A percentile compares a stretch with the other conserved stretches of the same genome.
Conservation (phyloP, 2,888 invertebrate genomes). For the Spicauda simplicius region DNA sequence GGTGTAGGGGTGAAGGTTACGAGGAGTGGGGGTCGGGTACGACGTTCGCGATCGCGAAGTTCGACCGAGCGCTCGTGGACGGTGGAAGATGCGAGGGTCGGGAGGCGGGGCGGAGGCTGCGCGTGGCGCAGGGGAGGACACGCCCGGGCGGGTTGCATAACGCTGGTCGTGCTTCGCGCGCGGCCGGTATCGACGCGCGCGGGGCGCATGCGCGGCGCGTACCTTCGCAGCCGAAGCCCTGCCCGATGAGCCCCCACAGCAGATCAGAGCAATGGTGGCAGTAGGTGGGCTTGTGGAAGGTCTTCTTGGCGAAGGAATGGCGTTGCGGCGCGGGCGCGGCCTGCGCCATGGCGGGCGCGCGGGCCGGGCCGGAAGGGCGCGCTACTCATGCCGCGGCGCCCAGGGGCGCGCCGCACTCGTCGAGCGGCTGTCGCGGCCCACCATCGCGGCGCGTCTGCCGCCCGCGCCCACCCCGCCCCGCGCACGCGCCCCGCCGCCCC, state of each 20-base stretch:
- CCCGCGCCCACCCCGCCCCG: slow-evolving; percentile 54
- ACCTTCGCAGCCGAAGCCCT: slow-evolving; percentile 99
- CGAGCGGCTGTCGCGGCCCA: slow-evolving; percentile 85
- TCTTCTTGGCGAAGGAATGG: slow-evolving; percentile 99
- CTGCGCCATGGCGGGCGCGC: slow-evolving; percentile 84
- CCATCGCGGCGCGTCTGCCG: slow-evolving; percentile 84
- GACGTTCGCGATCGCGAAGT: slow-evolving; percentile 25
- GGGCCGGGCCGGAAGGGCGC: slow-evolving; percentile 82
- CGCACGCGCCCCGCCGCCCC: slow-evolving; percentile 44
- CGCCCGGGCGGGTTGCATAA: slow-evolving; percentile 80
- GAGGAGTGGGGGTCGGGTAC: slow-evolving; percentile 29
- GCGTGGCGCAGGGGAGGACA: slow-evolving; percentile 50
- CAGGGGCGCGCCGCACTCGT: slow-evolving; percentile 84
- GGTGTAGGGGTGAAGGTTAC: slow-evolving; percentile 36
- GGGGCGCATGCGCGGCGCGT: slow-evolving; percentile 82
- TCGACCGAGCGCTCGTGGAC: slow-evolving; percentile 36
- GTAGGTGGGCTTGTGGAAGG: slow-evolving; percentile 99
- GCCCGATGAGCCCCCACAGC: slow-evolving; percentile 99
- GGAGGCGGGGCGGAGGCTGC: slow-evolving; percentile 39
- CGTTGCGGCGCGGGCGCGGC: slow-evolving; percentile 86
- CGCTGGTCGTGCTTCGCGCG: slow-evolving; percentile 75
- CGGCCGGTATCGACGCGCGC: slow-evolving; percentile 74
- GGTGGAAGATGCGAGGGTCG: slow-evolving; percentile 43
- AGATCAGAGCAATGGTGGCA: slow-evolving; percentile 99
- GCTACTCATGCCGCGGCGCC: slow-evolving; percentile 85